Evolutionary conservation across 2,113 vertebrate genomes (phyloP).

Genomic region (Mobula birostris): DNA sequence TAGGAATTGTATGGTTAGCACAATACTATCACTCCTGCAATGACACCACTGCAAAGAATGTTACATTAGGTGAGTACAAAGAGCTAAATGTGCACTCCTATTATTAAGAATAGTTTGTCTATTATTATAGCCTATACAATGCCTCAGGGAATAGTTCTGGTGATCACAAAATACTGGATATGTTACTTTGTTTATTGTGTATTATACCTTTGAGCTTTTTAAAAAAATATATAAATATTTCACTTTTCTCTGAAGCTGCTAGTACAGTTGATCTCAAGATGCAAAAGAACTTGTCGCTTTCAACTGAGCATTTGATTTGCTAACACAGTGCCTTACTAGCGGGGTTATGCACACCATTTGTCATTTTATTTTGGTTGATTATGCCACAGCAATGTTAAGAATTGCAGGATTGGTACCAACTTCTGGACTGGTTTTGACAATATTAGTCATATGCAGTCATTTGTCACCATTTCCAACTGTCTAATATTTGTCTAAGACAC

Average conservation of each 20-base stretch:
- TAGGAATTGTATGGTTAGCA: constrained; percentile 91
- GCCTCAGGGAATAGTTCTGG: neutral
- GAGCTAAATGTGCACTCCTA: neutral
- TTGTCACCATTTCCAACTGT: neutral
- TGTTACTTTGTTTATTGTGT: neutral
- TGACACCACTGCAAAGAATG: constrained; percentile 89
- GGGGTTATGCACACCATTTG: neutral
- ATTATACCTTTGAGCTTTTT: neutral
- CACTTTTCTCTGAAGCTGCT: neutral
- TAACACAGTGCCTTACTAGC: neutral
- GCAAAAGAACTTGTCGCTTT: neutral
- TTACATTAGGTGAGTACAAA: constrained; percentile 76
- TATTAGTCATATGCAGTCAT: too few relatives aligned
- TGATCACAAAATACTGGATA: neutral
- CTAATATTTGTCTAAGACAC: neutral
- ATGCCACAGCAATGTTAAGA: neutral
- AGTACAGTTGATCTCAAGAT: neutral
- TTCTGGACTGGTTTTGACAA: neutral
- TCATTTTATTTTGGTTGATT: neutral
- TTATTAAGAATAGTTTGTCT: neutral
- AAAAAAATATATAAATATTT: neutral
- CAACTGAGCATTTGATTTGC: neutral
- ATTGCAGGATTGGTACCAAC: neutral
- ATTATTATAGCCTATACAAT: neutral
- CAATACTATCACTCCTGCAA: constrained; percentile 95